A percentile compares a stretch with the other conserved stretches of the same genome.
These are phyloP conservation scores for Eustalomyia histrio DNA, from an alignment of 2,888 invertebrate species.

Conservation along the genomic window DNA sequence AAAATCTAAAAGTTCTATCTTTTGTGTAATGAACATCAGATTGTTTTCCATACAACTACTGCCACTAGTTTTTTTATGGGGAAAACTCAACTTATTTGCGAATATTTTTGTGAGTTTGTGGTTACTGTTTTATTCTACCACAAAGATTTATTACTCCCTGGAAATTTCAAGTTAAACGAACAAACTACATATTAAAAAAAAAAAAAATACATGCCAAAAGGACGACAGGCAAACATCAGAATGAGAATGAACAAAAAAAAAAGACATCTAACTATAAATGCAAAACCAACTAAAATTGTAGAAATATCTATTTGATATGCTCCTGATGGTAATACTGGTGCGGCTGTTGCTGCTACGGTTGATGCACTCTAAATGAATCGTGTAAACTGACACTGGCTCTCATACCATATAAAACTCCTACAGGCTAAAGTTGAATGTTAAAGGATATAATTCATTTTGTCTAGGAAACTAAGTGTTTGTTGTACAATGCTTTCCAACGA, in stretches of 20 bases:
- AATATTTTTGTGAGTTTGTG: neutral
- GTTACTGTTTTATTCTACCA: conserved; percentile 33
- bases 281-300: conserved; percentile 35
- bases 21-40: conserved; percentile 40
- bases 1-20: conserved; percentile 29
- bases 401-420: conserved; percentile 15
- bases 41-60: neutral
- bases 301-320: conserved; percentile 50
- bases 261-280: neutral
- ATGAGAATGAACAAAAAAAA: neutral
- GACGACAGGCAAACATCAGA: conserved; percentile 19
- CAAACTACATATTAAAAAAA: conserved; percentile 20
- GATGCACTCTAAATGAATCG: conserved; percentile 41
- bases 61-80: neutral
- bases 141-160: conserved; percentile 61
- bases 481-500: neutral
- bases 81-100: conserved; percentile 14
- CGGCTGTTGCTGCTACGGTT: neutral
- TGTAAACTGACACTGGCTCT: conserved; percentile 7
- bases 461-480: conserved; percentile 51
- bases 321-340: conserved; percentile 25
- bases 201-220: conserved; percentile 21
- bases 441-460: conserved; percentile 66
- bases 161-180: conserved; percentile 47
- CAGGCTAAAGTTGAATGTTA: conserved; percentile 66